These are phyloP conservation scores for Mimas tiliae DNA, from an alignment of 2,888 invertebrate species.

Conservation along the genomic window DNA sequence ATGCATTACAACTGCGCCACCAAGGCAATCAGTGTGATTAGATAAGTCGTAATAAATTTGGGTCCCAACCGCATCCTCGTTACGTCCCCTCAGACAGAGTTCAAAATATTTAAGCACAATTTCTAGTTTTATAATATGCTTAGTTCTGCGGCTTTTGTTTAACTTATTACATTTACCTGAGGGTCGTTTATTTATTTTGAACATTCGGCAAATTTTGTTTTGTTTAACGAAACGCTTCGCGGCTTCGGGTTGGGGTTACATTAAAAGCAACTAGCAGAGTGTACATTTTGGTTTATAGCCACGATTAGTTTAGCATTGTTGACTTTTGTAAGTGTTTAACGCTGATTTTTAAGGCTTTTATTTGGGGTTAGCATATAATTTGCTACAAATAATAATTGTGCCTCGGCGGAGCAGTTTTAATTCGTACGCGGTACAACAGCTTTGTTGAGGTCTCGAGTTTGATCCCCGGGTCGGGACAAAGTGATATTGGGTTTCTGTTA, in stretches of 20 bases:
- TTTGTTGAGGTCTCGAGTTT: too few species aligned
- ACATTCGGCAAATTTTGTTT: conserved; percentile 36
- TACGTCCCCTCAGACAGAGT: conserved; percentile 1
- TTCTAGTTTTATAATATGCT: conserved; percentile 22
- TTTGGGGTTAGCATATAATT: neutral
- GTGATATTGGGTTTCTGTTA: too few species aligned
- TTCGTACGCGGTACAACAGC: too few species aligned
- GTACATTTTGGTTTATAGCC: neutral
- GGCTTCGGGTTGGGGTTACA: conserved; percentile 1
- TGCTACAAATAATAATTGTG: too few species aligned
- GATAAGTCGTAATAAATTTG: neutral
- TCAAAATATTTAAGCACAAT: conserved; percentile 17
- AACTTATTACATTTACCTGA: conserved; percentile 36
- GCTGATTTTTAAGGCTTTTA: neutral
- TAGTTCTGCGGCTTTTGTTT: conserved; percentile 37
- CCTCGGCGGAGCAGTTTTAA: too few species aligned
- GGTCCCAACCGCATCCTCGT: neutral
- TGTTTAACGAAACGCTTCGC: conserved; percentile 34
- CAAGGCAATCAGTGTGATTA: too few species aligned
- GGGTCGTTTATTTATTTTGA: conserved; percentile 33
- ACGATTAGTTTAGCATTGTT: neutral
- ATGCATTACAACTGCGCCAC: too few species aligned
- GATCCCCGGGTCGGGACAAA: too few species aligned
- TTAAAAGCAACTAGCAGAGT: neutral
- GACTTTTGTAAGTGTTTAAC: neutral